Evolutionary conservation across 2,797 vertebrate genomes (phyloP).

Genomic region (Clarias pachynema): DNA sequence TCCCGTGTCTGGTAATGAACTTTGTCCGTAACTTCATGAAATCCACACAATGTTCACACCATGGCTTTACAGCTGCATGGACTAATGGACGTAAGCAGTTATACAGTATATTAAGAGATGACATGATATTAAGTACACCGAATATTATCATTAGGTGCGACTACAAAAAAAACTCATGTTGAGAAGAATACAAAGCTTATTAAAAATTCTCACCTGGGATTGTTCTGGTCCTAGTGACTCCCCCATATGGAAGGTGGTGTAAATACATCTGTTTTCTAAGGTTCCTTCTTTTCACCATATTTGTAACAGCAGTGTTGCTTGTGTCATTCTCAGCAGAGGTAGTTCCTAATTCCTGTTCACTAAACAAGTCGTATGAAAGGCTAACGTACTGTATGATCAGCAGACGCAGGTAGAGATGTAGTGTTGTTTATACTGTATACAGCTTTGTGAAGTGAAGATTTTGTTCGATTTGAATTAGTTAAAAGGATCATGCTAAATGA

Average conservation of each 20-base stretch:
- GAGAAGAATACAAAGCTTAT: not conserved
- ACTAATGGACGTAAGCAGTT: not conserved
- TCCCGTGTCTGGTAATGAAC: not conserved
- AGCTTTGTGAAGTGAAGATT: not conserved
- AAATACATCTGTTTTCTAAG: not conserved
- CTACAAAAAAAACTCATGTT: not conserved
- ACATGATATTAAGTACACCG: not conserved
- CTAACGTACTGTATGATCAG: not conserved
- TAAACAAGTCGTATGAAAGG: not conserved
- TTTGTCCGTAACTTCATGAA: not conserved
- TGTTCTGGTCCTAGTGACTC: not conserved
- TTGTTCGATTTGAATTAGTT: not conserved
- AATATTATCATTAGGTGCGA: not conserved
- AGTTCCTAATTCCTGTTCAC: slow-evolving; percentile 13
- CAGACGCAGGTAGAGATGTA: not conserved
- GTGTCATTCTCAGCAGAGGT: not conserved
- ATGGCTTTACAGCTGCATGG: not conserved
- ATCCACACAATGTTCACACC: not conserved
- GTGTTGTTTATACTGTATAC: not conserved
- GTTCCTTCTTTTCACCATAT: slow-evolving; percentile 9
- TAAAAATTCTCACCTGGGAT: not conserved
- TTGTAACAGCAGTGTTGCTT: not conserved
- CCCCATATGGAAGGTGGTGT: not conserved
- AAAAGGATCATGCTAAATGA: not conserved
- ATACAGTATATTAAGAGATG: not conserved